Conservation (phyloP, 2,797 vertebrate genomes). For the Falco berigora region DNA sequence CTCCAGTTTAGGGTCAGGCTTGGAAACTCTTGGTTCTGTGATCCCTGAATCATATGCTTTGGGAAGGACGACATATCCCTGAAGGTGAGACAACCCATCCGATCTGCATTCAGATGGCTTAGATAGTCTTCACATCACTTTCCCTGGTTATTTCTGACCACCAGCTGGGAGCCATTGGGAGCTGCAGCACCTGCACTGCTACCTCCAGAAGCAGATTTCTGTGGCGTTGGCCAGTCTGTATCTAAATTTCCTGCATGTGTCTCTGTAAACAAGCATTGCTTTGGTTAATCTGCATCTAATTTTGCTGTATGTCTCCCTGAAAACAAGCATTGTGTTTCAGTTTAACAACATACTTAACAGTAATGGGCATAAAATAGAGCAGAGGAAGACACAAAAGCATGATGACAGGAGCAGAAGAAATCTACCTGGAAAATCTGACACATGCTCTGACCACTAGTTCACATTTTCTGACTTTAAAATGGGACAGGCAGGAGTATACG, state of each 20-base stretch:
- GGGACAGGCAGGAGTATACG: not conserved
- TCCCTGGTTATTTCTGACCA: not conserved
- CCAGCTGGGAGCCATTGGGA: not conserved
- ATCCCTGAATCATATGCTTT: not conserved
- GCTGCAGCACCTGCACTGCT: not conserved
- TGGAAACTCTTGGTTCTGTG: not conserved
- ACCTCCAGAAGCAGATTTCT: not conserved
- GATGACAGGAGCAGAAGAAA: not conserved
- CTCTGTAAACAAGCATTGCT: not conserved
- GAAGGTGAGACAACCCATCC: not conserved
- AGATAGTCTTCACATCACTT: not conserved
- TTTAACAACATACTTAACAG: not conserved
- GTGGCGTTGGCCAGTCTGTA: not conserved
- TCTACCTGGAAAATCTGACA: not conserved
- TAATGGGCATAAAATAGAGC: not conserved
- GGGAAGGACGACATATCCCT: not conserved
- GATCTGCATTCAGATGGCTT: not conserved
- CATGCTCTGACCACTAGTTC: not conserved
- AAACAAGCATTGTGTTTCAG: constrained; percentile 1
- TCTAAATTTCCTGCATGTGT: not conserved
- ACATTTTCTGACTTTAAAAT: not conserved
- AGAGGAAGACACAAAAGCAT: not conserved
- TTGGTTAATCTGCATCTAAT: not conserved
- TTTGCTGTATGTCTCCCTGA: not conserved
- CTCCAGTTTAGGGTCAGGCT: not conserved